Evolutionary conservation across 2,797 vertebrate species (phyloP), one percentile per base, ranked within the genome.

Genomic region (Myotis daubentonii): DNA sequence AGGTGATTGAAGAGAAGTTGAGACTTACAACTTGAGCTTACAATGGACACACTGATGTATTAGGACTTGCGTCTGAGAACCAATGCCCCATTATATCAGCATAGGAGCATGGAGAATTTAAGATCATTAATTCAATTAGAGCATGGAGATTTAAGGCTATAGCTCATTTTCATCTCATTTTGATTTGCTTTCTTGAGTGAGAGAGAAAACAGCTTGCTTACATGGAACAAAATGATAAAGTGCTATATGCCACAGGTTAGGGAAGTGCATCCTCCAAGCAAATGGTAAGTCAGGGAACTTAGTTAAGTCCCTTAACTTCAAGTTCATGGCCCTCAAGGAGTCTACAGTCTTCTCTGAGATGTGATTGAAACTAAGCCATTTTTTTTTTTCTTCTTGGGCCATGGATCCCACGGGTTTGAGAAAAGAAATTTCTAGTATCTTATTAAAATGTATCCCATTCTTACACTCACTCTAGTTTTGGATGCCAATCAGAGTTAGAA

Each of bases 101-200:
- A 30, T 6, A 62, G 70, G 36, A 90, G 22, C 20, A 76, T 36
- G 55, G n/a, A 89, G 81, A 44, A 44, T 10, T 44, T 44, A 44
- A 44, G 41, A 44, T 44, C 41, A 44, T 10, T 44, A 44, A 44
- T 44, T 44, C 41, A 44, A 44, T 44, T 44, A 44, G 41, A 44
- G 9, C 41, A 44, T 44, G 41, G 41, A 44, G 53, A 93, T 89
- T 95, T 89, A 70, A 78, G 86, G 44, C 68, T 76, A 49, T 10
- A 60, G 30, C n/a, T 88, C 78, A 78, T 36, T 81, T 81, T 89
- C 85, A 83, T 93, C 78, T 41, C 41, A 76, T 89, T 83, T 88
- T 91, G 7, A 60, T 95, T 65, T 62, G 36, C 91, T 91, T 96
- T 94, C 74, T 78, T 84, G 91, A 92, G 19, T 88, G 87, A 89